These are phyloP conservation scores for Argyresthia goedartella DNA, from an alignment of 2,888 invertebrate genomes.

Conservation along the genomic window DNA sequence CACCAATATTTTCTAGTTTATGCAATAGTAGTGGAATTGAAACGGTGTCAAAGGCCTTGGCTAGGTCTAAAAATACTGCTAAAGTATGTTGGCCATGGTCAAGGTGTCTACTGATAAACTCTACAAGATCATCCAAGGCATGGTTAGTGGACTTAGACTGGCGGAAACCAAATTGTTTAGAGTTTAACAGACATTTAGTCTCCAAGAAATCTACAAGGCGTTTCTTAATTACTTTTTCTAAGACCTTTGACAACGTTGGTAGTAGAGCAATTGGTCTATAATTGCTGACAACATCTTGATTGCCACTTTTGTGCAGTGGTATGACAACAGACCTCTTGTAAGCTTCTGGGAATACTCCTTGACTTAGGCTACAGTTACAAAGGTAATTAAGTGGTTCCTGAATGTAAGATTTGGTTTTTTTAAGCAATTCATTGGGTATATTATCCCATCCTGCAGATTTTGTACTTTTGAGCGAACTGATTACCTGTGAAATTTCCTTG, in stretches of 20 bases:
- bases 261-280: conserved; percentile 12
- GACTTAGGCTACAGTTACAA: too few species aligned
- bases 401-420: too few species aligned
- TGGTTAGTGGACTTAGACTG: conserved; percentile 5
- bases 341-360: conserved; percentile 10
- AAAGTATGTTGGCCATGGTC: neutral
- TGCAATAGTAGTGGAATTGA: conserved; percentile 4
- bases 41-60: neutral
- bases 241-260: neutral
- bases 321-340: conserved; percentile 11
- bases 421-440: too few species aligned
- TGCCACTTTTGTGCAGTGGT: conserved; percentile 11
- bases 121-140: conserved; percentile 1
- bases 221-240: conserved; percentile 2
- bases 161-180: conserved; percentile 10
- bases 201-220: conserved; percentile 6
- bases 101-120: neutral
- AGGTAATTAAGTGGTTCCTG: too few species aligned
- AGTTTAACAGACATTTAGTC: neutral
- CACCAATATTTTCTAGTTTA: neutral
- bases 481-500: too few species aligned
- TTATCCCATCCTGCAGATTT: too few species aligned
- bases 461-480: too few species aligned
- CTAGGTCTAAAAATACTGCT: neutral
- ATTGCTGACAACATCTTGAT: conserved; percentile 5